phyloP scores from a whole-genome alignment of 2,113 vertebrate species.

The Sinocyclocheilus rhinocerous region DNA sequence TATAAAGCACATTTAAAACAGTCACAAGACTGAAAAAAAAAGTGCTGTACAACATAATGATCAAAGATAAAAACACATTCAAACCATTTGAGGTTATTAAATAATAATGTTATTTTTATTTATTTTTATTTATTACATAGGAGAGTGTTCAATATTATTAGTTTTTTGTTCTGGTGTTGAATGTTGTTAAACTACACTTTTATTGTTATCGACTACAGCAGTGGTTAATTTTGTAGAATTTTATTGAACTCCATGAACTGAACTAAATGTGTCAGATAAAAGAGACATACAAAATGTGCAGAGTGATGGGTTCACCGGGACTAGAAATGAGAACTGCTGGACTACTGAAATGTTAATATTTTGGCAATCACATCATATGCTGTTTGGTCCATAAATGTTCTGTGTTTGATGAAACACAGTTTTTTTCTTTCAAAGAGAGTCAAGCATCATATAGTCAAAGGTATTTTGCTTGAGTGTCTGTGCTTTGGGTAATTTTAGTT shows the following conservation, averaged over 20 bases:
- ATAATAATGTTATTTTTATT: too few species aligned
- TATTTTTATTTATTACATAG: too few species aligned
- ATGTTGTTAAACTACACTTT: background rate
- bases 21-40: too few species aligned
- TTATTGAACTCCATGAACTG: background rate
- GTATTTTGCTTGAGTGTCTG: background rate
- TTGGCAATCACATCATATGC: background rate
- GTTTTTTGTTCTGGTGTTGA: background rate
- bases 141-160: background rate
- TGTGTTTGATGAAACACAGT: background rate
- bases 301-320: background rate
- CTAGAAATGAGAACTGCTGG: background rate
- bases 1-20: too few species aligned
- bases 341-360: background rate
- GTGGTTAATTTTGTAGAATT: background rate
- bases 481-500: constrained; percentile 18
- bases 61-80: too few species aligned
- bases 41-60: too few species aligned
- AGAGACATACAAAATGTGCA: background rate
- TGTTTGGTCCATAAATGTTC: background rate
- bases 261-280: background rate
- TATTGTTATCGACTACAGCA: background rate
- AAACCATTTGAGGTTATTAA: too few species aligned
- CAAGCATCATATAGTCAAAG: background rate
- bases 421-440: background rate